Base-by-base conservation (phyloP, 1,140 invertebrate genomes). In the Zaprionus nigranus region DNA sequence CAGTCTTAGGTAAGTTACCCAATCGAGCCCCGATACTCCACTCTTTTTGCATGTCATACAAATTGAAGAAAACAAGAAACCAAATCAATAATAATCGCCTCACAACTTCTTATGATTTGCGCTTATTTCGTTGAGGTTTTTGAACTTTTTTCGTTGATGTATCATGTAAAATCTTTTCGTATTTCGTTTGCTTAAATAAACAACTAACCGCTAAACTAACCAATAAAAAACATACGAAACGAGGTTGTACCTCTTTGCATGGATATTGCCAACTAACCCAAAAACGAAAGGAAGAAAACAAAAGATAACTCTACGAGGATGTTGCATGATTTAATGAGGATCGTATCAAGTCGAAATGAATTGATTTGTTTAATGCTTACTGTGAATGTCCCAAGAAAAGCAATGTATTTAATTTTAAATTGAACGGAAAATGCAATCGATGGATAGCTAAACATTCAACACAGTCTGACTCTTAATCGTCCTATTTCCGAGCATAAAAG, bases 1-100 rank as follows among this genome's bases (percentile, higher is more conserved):
- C 81, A 78, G 91, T 93, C 69, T 78, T 92, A 79, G 92, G 92
- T 93, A 91, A 91, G 78, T 75, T 74, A 34, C 49, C 22, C 68
- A 61, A 61, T 20, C 56, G 5, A 49, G n/a, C 2, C 22, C 54
- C 20, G 30, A 54, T 0, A 9, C 24, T 49, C 40, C 38, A 22
- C 11, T 26, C 12, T 43, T 36, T 40, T 38, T 65, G 51, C 49
- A 70, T 80, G 57, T 49, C 46, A 11, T 53, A 36, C 40, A 28
- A 12, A 40, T 40, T 40, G 38, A 46, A 17, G 17, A 46, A 17
- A 56, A 17, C n/a, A 46, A n/a, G 5, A 40, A 40, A 40, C 5
- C 28, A 65, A 26, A 17, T 24, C 17, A 40, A 38, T 26, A 74
- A 20, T 40, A 43, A 57, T 71, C 53, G 54, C 73, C 64, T 75